These are phyloP conservation scores for Falco peregrinus DNA, from an alignment of 2,797 vertebrate species.

Conservation along the genomic window DNA sequence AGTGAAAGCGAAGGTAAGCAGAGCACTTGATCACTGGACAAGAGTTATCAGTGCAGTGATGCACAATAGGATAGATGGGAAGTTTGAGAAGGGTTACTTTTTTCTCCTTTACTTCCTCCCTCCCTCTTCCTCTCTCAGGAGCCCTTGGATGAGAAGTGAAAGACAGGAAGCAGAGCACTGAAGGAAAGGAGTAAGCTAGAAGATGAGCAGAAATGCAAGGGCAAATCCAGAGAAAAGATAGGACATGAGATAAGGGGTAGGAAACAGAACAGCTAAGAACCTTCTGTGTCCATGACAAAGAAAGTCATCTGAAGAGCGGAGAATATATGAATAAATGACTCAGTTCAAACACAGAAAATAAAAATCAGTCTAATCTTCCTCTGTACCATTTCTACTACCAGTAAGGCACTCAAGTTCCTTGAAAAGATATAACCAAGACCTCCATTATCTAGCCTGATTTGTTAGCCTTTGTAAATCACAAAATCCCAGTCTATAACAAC, in stretches of 20 bases:
- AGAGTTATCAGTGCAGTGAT: not conserved
- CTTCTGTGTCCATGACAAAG: not conserved
- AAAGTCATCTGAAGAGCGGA: not conserved
- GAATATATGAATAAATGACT: not conserved
- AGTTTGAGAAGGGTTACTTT: not conserved
- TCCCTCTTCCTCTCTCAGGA: not conserved
- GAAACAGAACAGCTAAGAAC: not conserved
- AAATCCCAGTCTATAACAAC: not conserved
- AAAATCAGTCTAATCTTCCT: not conserved
- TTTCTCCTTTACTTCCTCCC: not conserved
- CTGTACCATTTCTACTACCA: not conserved
- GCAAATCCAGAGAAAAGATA: not conserved
- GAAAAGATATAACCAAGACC: not conserved
- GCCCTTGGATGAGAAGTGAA: not conserved
- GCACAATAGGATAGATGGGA: not conserved
- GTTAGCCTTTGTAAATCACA: not conserved
- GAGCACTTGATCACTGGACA: not conserved
- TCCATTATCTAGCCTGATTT: not conserved
- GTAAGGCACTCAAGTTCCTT: not conserved
- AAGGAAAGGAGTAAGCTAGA: not conserved
- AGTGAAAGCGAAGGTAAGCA: not conserved
- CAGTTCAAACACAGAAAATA: not conserved
- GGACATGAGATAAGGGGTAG: not conserved
- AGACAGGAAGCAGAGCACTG: not conserved
- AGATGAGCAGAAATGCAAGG: not conserved